phyloP scores from a whole-genome alignment of 2,113 vertebrate species.

The Taxidea taxus region DNA sequence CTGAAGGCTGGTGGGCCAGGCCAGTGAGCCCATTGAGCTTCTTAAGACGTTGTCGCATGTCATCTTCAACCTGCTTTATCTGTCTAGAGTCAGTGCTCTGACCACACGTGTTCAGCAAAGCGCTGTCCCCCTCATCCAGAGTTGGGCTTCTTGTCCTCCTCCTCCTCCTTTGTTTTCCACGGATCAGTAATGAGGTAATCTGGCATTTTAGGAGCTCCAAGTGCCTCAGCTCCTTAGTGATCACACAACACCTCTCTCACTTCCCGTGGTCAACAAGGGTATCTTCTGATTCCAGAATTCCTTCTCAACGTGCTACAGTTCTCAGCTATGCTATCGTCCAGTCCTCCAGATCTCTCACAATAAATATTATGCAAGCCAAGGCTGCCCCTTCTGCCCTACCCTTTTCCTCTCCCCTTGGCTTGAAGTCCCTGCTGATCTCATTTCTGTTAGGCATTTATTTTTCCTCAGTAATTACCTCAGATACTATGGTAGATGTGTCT shows the following conservation, averaged over 20 bases:
- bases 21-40: constrained; percentile 99
- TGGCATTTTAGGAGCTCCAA: constrained; percentile 83
- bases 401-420: background rate
- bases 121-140: constrained; percentile 97
- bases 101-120: constrained; percentile 96
- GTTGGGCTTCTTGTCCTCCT: constrained; percentile 94
- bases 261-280: constrained; percentile 35
- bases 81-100: constrained; percentile 98
- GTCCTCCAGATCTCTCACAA: background rate
- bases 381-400: background rate
- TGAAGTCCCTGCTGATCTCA: background rate
- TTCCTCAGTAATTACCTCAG: background rate
- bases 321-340: background rate
- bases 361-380: background rate
- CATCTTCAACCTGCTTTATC: constrained; percentile 99
- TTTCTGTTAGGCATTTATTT: background rate
- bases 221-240: background rate
- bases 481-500: background rate
- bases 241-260: constrained; percentile 80
- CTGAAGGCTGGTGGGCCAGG: constrained; percentile 93
- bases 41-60: constrained; percentile 97
- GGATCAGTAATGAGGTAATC: constrained; percentile 94
- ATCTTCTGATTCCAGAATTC: background rate
- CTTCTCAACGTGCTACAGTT: background rate
- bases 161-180: constrained; percentile 93